Percentiles rank a stretch among this genome's conserved stretches.
phyloP scores from a whole-genome alignment of 2,797 vertebrate genomes.

The Squalus acanthias region DNA sequence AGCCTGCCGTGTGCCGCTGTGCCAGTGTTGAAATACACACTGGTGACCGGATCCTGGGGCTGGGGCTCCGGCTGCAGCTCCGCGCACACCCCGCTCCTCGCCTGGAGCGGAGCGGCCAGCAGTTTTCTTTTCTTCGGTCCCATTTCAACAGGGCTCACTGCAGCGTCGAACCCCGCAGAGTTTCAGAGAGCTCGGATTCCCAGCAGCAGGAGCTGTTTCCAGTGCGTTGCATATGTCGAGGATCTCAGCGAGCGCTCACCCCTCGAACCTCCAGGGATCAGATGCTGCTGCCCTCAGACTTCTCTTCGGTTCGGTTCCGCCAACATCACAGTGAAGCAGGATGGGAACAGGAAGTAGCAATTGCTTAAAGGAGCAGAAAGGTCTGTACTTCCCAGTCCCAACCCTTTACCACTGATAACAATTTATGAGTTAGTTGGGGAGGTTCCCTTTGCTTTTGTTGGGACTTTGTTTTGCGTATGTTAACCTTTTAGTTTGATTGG shows the following conservation, averaged over 20 bases:
- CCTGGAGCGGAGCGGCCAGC: neutral
- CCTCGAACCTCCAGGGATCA: neutral
- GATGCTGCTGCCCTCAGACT: neutral
- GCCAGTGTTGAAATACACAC: neutral
- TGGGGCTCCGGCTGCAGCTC: neutral
- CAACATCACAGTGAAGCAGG: neutral
- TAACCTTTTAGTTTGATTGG: too few relatives aligned
- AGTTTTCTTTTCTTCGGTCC: neutral
- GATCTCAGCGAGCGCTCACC: neutral
- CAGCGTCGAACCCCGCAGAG: neutral
- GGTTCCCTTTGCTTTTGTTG: too few relatives aligned
- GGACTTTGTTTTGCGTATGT: too few relatives aligned
- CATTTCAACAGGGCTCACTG: neutral
- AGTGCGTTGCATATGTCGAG: neutral
- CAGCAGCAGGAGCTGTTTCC: neutral
- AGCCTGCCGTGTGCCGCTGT: neutral
- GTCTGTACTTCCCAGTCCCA: neutral
- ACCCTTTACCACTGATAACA: neutral
- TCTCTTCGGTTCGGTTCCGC: neutral
- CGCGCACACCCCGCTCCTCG: neutral
- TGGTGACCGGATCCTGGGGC: neutral
- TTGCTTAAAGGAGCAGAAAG: neutral
- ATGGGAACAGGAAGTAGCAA: neutral
- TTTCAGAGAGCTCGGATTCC: too few relatives aligned
- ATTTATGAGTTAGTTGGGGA: too few relatives aligned